Evolutionary conservation across 2,888 invertebrate species (phyloP).

Genomic region (Taenaris catops): DNA sequence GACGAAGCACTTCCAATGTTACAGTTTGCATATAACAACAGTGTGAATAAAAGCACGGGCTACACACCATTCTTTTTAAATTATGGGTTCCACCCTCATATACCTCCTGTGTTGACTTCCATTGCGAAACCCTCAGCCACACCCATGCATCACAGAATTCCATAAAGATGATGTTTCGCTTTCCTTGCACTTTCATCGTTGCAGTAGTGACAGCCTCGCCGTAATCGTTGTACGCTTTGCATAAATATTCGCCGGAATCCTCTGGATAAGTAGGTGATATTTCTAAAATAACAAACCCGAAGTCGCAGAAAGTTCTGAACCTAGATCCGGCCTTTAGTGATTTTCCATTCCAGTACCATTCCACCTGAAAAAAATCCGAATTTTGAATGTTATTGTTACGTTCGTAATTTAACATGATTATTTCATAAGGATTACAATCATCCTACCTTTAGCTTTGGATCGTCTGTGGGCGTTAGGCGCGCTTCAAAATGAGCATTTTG

Average conservation of each 20-base stretch:
- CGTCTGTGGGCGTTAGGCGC: constrained; percentile 92
- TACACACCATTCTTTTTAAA: too few relatives aligned
- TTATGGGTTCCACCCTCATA: constrained; percentile 93
- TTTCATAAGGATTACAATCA: too few relatives aligned
- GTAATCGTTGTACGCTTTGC: constrained; percentile 92
- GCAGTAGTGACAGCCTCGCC: constrained; percentile 95
- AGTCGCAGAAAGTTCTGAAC: constrained; percentile 98
- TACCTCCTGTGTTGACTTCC: too few relatives aligned
- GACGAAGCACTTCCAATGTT: too few relatives aligned
- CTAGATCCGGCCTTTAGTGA: constrained; percentile 93
- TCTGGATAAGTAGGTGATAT: constrained; percentile 98
- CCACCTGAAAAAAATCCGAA: constrained; percentile 83
- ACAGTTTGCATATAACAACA: too few relatives aligned
- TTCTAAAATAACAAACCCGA: constrained; percentile 98
- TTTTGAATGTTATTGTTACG: too few relatives aligned
- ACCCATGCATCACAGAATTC: constrained; percentile 95
- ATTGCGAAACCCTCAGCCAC: too few relatives aligned
- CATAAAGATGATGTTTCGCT: constrained; percentile 93
- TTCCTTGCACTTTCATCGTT: constrained; percentile 94
- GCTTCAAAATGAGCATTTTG: constrained; percentile 96
- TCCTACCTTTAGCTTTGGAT: constrained; percentile 90
- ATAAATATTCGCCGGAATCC: constrained; percentile 95
- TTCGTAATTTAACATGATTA: too few relatives aligned
- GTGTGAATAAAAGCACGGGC: too few relatives aligned
- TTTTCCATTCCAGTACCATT: constrained; percentile 97